Percentiles rank a stretch among this genome's conserved stretches.
Evolutionary conservation across 2,888 invertebrate species (phyloP).

Genomic region (Drosophila gaucha): DNA sequence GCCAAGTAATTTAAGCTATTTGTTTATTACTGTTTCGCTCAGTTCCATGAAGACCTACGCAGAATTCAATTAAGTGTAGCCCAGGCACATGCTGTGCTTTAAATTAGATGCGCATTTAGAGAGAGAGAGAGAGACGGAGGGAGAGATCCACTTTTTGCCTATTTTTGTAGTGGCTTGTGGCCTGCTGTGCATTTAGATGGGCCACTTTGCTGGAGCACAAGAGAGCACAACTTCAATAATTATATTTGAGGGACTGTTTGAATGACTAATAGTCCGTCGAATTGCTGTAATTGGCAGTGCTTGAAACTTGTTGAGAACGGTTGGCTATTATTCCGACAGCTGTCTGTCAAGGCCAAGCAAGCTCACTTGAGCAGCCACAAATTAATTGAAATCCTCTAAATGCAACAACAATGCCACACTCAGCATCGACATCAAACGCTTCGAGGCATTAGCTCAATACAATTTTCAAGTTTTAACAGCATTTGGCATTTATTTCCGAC

Average conservation of each 20-base stretch:
- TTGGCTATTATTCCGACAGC: conserved; percentile 11
- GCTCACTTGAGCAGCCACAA: conserved; percentile 5
- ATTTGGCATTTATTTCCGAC: background rate
- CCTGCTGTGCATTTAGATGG: conserved; percentile 34
- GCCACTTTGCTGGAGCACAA: conserved; percentile 4
- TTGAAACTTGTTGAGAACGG: conserved; percentile 15
- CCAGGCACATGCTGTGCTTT: conserved; percentile 42
- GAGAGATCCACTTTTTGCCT: background rate
- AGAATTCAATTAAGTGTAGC: conserved; percentile 57
- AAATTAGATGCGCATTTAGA: conserved; percentile 28
- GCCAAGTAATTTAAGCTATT: conserved; percentile 53
- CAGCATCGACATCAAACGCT: background rate
- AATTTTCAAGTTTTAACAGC: conserved; percentile 29
- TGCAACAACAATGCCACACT: background rate
- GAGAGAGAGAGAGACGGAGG: background rate
- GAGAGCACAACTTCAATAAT: conserved; percentile 3
- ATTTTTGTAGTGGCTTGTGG: background rate
- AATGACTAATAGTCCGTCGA: background rate
- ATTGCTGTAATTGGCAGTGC: conserved; percentile 15
- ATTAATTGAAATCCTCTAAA: conserved; percentile 13
- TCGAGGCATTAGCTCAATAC: conserved; percentile 12
- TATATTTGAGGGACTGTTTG: conserved; percentile 8
- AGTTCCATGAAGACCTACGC: conserved; percentile 29
- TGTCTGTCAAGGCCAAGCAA: conserved; percentile 16
- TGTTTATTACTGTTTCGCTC: conserved; percentile 48